These are phyloP conservation scores for Agrochola litura DNA, from an alignment of 2,888 invertebrate genomes.

Conservation along the genomic window DNA sequence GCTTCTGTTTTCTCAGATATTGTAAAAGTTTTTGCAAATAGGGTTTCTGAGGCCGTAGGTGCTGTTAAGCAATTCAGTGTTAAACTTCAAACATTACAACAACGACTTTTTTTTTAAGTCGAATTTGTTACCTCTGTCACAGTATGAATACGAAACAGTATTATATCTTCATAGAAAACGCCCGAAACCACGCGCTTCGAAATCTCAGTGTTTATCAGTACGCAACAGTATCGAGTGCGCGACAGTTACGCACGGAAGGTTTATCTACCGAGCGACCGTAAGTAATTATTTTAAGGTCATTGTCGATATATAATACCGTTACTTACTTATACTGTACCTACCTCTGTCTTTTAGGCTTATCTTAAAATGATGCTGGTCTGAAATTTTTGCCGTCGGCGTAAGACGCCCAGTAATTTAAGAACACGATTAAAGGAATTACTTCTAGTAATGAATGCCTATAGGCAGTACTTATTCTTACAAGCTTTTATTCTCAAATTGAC, in stretches of 20 bases:
- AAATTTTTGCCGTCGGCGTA: neutral
- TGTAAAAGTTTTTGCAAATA: constrained; percentile 59
- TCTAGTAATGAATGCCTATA: neutral
- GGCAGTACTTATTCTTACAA: neutral
- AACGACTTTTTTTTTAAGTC: constrained; percentile 38
- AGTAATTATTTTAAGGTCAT: no score
- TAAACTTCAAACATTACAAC: constrained; percentile 58
- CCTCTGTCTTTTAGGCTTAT: constrained; percentile 10
- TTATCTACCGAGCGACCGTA: no score
- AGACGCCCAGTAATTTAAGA: neutral
- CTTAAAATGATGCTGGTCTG: constrained; percentile 1
- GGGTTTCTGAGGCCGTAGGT: constrained; percentile 35
- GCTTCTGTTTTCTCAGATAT: constrained; percentile 50
- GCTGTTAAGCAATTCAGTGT: constrained; percentile 46
- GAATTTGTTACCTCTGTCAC: constrained; percentile 14
- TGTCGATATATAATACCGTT: no score
- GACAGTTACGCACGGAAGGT: no score
- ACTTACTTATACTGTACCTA: neutral
- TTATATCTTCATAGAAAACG: no score
- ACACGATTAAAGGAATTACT: neutral
- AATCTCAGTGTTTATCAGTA: no score
- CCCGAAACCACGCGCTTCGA: no score
- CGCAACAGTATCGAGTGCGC: no score
- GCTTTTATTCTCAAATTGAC: neutral
- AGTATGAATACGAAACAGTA: no score